These are phyloP conservation scores for Paramuricea clavata DNA, from an alignment of 92 coral and sea anemone genomes.

Conservation along the genomic window DNA sequence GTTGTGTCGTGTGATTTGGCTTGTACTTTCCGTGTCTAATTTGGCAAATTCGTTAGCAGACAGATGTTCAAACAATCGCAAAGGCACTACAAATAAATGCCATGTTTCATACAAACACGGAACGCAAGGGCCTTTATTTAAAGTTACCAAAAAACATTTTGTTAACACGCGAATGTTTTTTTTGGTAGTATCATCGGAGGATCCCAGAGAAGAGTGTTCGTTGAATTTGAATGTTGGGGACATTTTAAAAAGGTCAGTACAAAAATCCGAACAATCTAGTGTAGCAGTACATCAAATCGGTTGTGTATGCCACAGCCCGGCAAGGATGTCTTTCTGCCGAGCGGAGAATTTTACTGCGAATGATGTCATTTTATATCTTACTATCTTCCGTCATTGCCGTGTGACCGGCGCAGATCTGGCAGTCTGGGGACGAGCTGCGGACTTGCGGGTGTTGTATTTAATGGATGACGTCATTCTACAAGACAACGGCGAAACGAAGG, in stretches of 20 bases:
- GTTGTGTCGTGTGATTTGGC: too few species aligned
- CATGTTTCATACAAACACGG: background rate
- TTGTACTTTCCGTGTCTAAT: too few species aligned
- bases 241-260: background rate
- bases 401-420: slow-evolving; percentile 57
- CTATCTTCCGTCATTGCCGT: slow-evolving; percentile 52
- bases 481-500: slow-evolving; percentile 30
- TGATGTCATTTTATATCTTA: slow-evolving; percentile 63
- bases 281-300: too few species aligned
- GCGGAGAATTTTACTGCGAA: slow-evolving; percentile 56
- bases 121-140: background rate
- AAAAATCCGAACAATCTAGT: background rate
- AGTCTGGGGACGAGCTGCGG: slow-evolving; percentile 73
- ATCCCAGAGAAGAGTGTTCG: background rate
- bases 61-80: background rate
- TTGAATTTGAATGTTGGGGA: background rate
- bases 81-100: background rate
- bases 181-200: background rate
- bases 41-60: too few species aligned
- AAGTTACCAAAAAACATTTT: background rate
- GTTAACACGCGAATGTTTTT: background rate
- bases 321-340: slow-evolving; percentile 47
- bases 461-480: slow-evolving; percentile 52
- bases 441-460: slow-evolving; percentile 65
- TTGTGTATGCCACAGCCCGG: slow-evolving; percentile 31